These are phyloP conservation scores for Corythucha ciliata DNA, from an alignment of 2,888 invertebrate species.

Conservation along the genomic window DNA sequence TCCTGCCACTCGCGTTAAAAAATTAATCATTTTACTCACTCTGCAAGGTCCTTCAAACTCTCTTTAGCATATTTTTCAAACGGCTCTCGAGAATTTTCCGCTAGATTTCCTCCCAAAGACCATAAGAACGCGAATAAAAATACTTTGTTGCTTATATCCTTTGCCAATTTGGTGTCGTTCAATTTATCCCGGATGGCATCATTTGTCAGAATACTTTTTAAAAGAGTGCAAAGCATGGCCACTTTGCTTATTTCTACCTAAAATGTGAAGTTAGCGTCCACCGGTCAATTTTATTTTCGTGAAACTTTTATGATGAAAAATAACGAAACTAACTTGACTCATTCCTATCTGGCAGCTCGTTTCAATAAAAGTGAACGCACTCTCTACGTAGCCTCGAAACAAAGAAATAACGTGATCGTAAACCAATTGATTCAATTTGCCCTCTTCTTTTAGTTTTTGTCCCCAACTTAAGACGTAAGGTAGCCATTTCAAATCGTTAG, in stretches of 20 bases:
- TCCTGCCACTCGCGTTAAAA: too few species aligned
- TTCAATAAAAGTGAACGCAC: conserved; percentile 56
- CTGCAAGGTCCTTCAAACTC: conserved; percentile 59
- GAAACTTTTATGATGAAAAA: background rate
- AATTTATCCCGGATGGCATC: conserved; percentile 56
- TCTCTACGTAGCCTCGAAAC: conserved; percentile 56
- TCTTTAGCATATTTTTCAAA: conserved; percentile 61
- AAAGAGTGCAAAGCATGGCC: conserved; percentile 59
- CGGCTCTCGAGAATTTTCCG: conserved; percentile 55
- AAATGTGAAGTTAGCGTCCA: background rate
- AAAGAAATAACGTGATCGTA: conserved; percentile 53
- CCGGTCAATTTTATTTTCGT: background rate
- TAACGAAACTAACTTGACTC: conserved; percentile 51
- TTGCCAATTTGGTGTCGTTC: conserved; percentile 46
- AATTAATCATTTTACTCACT: too few species aligned
- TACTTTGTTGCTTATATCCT: conserved; percentile 59
- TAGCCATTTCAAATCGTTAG: conserved; percentile 69
- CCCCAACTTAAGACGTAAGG: conserved; percentile 75
- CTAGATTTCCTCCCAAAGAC: conserved; percentile 77
- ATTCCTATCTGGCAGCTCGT: conserved; percentile 64
- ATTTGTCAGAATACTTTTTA: conserved; percentile 58
- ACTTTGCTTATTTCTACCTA: conserved; percentile 78
- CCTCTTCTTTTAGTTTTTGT: conserved; percentile 43
- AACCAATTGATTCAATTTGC: conserved; percentile 19
- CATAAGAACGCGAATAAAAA: conserved; percentile 77